Evolutionary conservation across 2,888 invertebrate genomes (phyloP).

Genomic region (Cerastis leucographa): DNA sequence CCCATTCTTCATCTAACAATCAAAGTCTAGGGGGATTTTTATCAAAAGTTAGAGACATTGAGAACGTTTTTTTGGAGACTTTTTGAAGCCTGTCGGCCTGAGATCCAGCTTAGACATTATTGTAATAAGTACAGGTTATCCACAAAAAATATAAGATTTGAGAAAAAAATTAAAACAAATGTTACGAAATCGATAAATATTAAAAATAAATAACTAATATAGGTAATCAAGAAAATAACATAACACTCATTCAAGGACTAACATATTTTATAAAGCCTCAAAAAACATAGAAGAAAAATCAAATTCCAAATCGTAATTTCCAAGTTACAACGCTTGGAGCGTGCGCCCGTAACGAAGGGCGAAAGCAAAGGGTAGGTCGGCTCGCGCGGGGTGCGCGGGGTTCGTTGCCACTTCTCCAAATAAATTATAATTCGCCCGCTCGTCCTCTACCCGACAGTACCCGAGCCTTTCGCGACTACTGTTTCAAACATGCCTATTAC

Average conservation of each 20-base stretch:
- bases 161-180: not conserved
- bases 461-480: slow-evolving; percentile 79
- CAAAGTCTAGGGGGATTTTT: not conserved
- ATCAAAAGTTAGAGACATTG: not conserved
- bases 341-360: slow-evolving; percentile 89
- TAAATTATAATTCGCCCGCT: slow-evolving; percentile 91
- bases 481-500: slow-evolving; percentile 80
- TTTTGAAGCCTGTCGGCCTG: not conserved
- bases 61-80: not conserved
- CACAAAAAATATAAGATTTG: not conserved
- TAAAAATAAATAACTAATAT: too few species aligned
- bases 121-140: not conserved
- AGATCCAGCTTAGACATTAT: not conserved
- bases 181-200: not conserved
- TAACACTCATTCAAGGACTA: not conserved
- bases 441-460: slow-evolving; percentile 76
- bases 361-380: slow-evolving; percentile 91
- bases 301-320: slow-evolving; percentile 56
- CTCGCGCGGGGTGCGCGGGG: slow-evolving; percentile 77
- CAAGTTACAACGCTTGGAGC: slow-evolving; percentile 82
- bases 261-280: not conserved
- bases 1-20: not conserved
- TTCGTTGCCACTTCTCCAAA: slow-evolving; percentile 91
- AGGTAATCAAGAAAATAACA: not conserved
- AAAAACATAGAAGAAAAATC: slow-evolving; percentile 6